phyloP scores from a whole-genome alignment of 2,113 vertebrate species.

The Craseonycteris thonglongyai region DNA sequence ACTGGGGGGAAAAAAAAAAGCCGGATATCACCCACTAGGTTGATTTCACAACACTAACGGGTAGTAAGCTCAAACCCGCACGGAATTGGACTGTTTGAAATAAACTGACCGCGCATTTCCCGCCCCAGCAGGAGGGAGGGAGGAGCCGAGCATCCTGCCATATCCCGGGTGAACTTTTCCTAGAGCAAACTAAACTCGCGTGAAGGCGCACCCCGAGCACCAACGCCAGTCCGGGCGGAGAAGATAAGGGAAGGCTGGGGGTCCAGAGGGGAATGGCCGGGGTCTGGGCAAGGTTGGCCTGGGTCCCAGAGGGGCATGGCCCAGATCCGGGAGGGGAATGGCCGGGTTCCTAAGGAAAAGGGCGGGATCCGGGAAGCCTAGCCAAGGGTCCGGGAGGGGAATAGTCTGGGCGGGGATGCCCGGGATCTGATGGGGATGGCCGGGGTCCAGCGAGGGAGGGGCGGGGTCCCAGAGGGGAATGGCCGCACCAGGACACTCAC shows the following conservation, averaged over 20 bases:
- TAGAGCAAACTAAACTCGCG: neutral
- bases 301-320: too few relatives aligned
- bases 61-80: neutral
- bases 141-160: neutral
- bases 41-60: neutral
- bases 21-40: too few relatives aligned
- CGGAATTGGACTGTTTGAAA: neutral
- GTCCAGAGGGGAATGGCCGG: neutral
- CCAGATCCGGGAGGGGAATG: neutral
- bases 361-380: neutral
- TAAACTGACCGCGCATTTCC: slow-evolving; percentile 12
- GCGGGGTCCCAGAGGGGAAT: neutral
- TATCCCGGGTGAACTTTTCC: neutral
- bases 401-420: neutral
- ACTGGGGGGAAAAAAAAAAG: neutral
- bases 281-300: accelerated
- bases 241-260: neutral
- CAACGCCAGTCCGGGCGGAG: neutral
- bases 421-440: neutral
- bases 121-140: slow-evolving; percentile 22
- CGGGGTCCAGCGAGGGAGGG: neutral
- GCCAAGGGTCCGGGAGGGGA: neutral
- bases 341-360: neutral
- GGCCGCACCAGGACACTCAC: slow-evolving; percentile 78
- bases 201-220: neutral